Evolutionary conservation across 2,797 vertebrate species (phyloP).

Genomic region (Nasua narica): DNA sequence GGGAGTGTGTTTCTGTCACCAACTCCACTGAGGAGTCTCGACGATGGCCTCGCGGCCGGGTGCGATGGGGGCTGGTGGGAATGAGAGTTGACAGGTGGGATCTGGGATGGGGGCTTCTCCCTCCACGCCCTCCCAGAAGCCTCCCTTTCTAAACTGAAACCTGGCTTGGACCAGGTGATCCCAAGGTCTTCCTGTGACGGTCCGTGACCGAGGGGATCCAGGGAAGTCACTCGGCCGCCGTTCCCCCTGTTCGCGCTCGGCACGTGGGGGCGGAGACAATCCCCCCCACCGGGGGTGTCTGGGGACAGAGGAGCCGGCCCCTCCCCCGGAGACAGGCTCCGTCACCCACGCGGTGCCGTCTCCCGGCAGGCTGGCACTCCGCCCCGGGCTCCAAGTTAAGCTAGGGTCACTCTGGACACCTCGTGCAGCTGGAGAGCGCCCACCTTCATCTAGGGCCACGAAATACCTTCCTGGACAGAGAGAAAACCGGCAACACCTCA

Average conservation of each 20-base stretch:
- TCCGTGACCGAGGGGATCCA: not conserved
- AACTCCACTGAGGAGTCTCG: not conserved
- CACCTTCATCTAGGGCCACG: not conserved
- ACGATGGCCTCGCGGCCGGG: fast-evolving
- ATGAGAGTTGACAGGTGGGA: fast-evolving
- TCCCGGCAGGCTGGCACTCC: fast-evolving
- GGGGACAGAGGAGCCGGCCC: not conserved
- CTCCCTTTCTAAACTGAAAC: not conserved
- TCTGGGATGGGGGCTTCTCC: fast-evolving
- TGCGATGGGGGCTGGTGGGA: fast-evolving
- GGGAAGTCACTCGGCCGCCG: too few relatives aligned
- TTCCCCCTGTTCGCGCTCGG: not conserved
- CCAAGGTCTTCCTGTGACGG: too few relatives aligned
- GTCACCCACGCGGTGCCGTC: fast-evolving
- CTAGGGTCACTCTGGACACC: not conserved
- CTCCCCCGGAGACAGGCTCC: not conserved
- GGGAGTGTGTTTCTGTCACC: not conserved
- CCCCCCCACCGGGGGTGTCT: not conserved
- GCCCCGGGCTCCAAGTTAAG: not conserved
- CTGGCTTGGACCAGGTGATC: fast-evolving
- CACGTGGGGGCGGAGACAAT: not conserved
- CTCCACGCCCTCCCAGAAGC: not conserved
- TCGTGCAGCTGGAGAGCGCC: not conserved
- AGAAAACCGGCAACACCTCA: not conserved
- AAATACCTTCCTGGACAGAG: not conserved